Conservation (phyloP, 2,888 invertebrate genomes). For the Xanthorhoe spadicearia region DNA sequence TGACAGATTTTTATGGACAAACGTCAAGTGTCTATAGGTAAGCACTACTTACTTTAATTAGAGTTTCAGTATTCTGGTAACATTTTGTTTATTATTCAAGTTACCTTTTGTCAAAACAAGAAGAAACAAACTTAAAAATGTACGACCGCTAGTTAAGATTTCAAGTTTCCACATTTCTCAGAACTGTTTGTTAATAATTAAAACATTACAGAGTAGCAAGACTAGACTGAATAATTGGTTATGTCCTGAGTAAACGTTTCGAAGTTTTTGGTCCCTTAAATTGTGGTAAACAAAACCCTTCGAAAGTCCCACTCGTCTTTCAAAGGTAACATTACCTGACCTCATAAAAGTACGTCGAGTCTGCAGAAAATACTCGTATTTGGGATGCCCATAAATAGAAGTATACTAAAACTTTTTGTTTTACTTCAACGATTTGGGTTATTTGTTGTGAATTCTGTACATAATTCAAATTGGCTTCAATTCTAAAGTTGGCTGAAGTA, state of each 20-base stretch:
- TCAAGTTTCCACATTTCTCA: conserved; percentile 1
- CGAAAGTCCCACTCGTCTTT: conserved; percentile 13
- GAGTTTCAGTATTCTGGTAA: too few relatives aligned
- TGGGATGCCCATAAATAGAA: not conserved
- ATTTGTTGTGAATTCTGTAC: too few relatives aligned
- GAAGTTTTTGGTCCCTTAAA: conserved; percentile 36
- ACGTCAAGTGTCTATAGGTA: too few relatives aligned
- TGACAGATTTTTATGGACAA: too few relatives aligned
- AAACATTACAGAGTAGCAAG: conserved; percentile 26
- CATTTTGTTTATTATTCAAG: too few relatives aligned
- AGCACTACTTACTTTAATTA: too few relatives aligned
- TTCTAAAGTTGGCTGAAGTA: too few relatives aligned
- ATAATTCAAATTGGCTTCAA: too few relatives aligned
- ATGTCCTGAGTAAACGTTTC: conserved; percentile 34
- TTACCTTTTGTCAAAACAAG: not conserved
- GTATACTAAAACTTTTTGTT: not conserved
- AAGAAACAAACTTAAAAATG: not conserved
- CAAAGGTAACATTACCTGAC: conserved; percentile 6
- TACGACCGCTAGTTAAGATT: not conserved
- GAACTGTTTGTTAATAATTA: conserved; percentile 24
- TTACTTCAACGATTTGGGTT: too few relatives aligned
- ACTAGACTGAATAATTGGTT: conserved; percentile 24
- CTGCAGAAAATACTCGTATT: not conserved
- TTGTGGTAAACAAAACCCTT: conserved; percentile 31
- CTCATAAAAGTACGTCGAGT: conserved; percentile 17